A percentile compares a stretch with the other conserved stretches of the same genome.
Evolutionary conservation across 2,888 invertebrate species (phyloP).

Genomic region (Kryphioiulus occultus): DNA sequence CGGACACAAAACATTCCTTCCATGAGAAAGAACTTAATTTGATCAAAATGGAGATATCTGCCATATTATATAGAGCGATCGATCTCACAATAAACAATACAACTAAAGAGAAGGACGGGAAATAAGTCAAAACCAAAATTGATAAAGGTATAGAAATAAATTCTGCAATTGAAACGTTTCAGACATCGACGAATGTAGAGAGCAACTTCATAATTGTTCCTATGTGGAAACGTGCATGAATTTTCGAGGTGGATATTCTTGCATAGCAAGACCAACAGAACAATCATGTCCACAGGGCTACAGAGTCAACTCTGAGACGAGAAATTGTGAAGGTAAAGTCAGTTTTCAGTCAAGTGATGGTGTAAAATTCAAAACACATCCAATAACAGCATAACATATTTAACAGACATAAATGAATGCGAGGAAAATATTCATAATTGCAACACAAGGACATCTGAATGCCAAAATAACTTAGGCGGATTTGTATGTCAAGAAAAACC

Average conservation of each 20-base stretch:
- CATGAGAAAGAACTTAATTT: no score
- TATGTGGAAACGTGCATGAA: conserved; percentile 46
- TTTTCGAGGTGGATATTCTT: conserved; percentile 46
- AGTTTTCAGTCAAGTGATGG: not conserved
- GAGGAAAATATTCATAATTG: conserved; percentile 60
- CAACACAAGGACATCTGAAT: conserved; percentile 52
- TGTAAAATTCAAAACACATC: not conserved
- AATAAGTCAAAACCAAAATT: no score
- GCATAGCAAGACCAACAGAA: not conserved
- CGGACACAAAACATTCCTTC: no score
- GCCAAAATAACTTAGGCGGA: conserved; percentile 53
- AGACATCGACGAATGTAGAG: conserved; percentile 52
- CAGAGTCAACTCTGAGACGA: conserved; percentile 56
- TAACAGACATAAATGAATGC: conserved; percentile 63
- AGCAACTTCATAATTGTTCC: conserved; percentile 46
- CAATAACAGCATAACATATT: not conserved
- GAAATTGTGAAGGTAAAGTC: conserved; percentile 59
- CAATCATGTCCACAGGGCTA: conserved; percentile 47
- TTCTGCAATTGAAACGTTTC: not conserved
- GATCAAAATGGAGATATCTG: no score
- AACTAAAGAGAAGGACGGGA: no score
- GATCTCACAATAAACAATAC: no score
- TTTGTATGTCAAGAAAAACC: conserved; percentile 53
- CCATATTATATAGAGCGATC: no score
- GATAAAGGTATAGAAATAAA: no score